A percentile compares a stretch with the other conserved stretches of the same genome.
phyloP scores from a whole-genome alignment of 2,113 vertebrate genomes.

The Actenoides hombroni region DNA sequence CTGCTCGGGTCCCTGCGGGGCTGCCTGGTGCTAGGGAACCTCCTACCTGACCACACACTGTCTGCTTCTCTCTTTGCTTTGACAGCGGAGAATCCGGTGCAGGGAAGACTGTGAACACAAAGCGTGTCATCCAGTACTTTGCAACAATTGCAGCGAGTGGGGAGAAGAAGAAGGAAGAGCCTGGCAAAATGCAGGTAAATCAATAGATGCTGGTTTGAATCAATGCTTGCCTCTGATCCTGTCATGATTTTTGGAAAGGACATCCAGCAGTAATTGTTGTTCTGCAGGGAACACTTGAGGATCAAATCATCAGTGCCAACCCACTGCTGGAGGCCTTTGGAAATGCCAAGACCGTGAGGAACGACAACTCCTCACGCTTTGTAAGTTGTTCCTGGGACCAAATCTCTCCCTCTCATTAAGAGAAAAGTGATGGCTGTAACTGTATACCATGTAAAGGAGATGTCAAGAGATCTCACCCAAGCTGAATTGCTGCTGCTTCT shows the following conservation, averaged over 20 bases:
- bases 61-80: neutral
- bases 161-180: conserved; percentile 46
- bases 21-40: neutral
- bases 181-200: conserved; percentile 83
- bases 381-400: conserved; percentile 45
- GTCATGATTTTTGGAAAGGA: neutral
- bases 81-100: conserved; percentile 76
- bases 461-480: too few species aligned
- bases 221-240: neutral
- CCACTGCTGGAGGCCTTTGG: conserved; percentile 79
- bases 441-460: too few species aligned
- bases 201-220: neutral
- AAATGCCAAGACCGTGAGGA: conserved; percentile 81
- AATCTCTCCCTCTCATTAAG: too few species aligned
- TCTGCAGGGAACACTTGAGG: conserved; percentile 57
- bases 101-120: conserved; percentile 96
- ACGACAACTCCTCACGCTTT: conserved; percentile 80
- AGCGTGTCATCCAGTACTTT: conserved; percentile 95
- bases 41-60: neutral
- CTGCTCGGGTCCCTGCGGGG: neutral
- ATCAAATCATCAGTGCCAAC: conserved; percentile 70
- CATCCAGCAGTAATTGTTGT: neutral
- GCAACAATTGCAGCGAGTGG: conserved; percentile 83
- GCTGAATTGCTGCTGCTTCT: neutral
- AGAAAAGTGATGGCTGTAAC: too few species aligned